Evolutionary conservation across 2,113 vertebrate genomes (phyloP).

Genomic region (Micronycteris hirsuta): DNA sequence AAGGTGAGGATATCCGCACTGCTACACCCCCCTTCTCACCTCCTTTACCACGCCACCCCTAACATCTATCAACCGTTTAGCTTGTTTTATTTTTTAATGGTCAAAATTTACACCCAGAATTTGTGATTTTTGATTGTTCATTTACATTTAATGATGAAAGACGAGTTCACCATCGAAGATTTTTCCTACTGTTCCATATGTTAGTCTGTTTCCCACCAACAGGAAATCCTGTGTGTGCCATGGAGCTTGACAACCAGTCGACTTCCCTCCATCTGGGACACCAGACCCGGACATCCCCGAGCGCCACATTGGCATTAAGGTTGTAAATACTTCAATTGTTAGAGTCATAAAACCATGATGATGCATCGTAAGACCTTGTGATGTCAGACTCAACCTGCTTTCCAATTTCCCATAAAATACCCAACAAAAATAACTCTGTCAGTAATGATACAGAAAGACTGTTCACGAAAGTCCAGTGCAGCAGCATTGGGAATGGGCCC

Average conservation of each 20-base stretch:
- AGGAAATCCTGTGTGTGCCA: not conserved
- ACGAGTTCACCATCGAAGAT: not conserved
- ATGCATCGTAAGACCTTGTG: not conserved
- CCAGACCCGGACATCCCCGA: not conserved
- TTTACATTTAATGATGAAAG: not conserved
- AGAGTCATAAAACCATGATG: not conserved
- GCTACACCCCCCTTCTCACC: not conserved
- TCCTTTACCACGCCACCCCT: not conserved
- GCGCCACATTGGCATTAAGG: not conserved
- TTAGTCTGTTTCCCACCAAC: not conserved
- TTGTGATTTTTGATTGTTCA: not conserved
- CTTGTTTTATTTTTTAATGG: not conserved
- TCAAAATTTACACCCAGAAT: not conserved
- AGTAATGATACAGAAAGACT: not conserved
- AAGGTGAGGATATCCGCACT: not conserved
- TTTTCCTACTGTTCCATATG: not conserved
- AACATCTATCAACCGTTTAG: not conserved
- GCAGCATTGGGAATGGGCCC: not conserved
- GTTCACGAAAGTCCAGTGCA: not conserved
- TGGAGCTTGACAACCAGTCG: not conserved
- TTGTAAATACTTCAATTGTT: not conserved
- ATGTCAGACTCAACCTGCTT: not conserved
- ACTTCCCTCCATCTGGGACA: not conserved
- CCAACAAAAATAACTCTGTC: not conserved
- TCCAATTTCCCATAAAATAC: not conserved